These are phyloP conservation scores for Lasiurus cinereus DNA, from an alignment of 2,113 vertebrate genomes.

Conservation along the genomic window DNA sequence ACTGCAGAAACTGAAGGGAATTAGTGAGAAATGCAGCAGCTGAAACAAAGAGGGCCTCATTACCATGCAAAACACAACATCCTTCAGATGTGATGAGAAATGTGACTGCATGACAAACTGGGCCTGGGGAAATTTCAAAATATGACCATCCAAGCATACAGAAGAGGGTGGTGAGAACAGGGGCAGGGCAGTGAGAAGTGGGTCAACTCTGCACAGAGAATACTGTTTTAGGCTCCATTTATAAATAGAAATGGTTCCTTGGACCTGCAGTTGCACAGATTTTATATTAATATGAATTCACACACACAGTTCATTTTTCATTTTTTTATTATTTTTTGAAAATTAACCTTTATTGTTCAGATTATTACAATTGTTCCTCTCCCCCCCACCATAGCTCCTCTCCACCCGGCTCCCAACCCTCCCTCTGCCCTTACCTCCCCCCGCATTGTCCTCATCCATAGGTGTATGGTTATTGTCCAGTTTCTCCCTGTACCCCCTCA, in stretches of 20 bases:
- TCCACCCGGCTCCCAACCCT: too few species aligned
- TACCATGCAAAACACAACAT: slow-evolving; percentile 92
- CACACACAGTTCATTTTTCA: slow-evolving; percentile 32
- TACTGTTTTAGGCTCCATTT: slow-evolving; percentile 73
- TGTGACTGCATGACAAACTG: slow-evolving; percentile 89
- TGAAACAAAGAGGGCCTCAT: slow-evolving; percentile 93
- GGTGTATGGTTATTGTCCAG: too few species aligned
- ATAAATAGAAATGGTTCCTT: neutral
- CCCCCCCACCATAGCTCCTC: too few species aligned
- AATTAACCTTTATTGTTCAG: too few species aligned
- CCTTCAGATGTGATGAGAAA: slow-evolving; percentile 93
- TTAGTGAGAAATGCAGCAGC: slow-evolving; percentile 82
- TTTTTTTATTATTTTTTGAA: too few species aligned
- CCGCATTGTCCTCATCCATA: too few species aligned
- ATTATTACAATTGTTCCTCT: too few species aligned
- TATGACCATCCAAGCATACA: slow-evolving; percentile 92
- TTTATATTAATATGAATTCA: slow-evolving; percentile 75
- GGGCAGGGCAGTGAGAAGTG: slow-evolving; percentile 54
- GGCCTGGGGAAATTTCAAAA: slow-evolving; percentile 91
- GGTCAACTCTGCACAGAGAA: slow-evolving; percentile 70
- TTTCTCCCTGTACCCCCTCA: too few species aligned
- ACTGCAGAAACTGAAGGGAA: slow-evolving; percentile 83
- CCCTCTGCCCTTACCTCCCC: too few species aligned
- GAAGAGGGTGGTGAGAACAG: slow-evolving; percentile 84
- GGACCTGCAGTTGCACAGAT: slow-evolving; percentile 46